A percentile compares a stretch with the other conserved stretches of the same genome.
phyloP scores from a whole-genome alignment of 2,797 vertebrate species.

The Antrozous pallidus region DNA sequence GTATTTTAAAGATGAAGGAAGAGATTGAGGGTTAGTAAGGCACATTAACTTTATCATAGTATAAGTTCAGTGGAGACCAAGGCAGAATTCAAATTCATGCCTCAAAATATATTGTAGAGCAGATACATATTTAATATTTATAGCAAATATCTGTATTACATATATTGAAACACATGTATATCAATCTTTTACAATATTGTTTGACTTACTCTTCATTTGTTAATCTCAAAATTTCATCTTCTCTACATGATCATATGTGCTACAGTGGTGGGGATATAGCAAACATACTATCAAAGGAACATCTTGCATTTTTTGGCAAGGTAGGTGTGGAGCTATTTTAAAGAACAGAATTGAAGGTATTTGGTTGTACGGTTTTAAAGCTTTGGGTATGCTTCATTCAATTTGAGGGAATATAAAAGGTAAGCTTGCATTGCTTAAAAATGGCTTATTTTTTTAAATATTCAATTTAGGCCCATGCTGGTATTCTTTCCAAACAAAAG shows the following conservation, averaged over 20 bases:
- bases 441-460: neutral
- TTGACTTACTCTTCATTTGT: neutral
- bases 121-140: neutral
- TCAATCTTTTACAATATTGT: neutral
- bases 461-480: neutral
- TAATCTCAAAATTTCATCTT: neutral
- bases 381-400: neutral
- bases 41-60: neutral
- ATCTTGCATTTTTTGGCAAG: constrained; percentile 14
- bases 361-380: neutral
- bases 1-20: constrained; percentile 8
- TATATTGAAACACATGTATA: neutral
- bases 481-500: neutral
- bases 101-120: neutral
- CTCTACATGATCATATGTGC: neutral
- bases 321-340: constrained; percentile 5
- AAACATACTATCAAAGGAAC: neutral
- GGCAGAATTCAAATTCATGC: neutral
- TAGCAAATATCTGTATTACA: neutral
- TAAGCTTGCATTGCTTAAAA: constrained; percentile 9
- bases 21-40: neutral
- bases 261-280: neutral
- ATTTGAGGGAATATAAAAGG: neutral
- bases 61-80: neutral
- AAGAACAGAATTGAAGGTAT: constrained; percentile 28